Conservation (phyloP, 1,140 invertebrate genomes). For the Platyscapa corneri region DNA sequence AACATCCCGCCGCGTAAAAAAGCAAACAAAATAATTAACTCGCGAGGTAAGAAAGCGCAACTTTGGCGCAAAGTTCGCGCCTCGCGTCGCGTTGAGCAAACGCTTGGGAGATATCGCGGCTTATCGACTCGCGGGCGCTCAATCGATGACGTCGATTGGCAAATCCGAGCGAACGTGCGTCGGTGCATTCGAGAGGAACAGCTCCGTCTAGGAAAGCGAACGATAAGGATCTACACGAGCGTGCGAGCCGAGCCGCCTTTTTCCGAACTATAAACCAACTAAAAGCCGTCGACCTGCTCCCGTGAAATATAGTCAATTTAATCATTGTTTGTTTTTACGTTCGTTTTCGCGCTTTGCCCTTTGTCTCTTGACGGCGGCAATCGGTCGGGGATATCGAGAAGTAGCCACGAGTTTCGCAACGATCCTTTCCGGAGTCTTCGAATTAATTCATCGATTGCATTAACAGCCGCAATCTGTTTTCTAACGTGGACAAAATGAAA, state of each 20-base stretch:
- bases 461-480: neutral
- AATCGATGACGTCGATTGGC: neutral
- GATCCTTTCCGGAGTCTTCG: too few species aligned
- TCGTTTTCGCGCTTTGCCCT: too few species aligned
- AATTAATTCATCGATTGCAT: neutral
- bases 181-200: neutral
- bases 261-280: too few species aligned
- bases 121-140: too few species aligned
- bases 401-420: too few species aligned
- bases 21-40: neutral
- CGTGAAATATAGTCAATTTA: too few species aligned
- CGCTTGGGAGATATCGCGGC: neutral
- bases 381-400: too few species aligned
- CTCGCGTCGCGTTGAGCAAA: neutral
- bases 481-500: too few species aligned
- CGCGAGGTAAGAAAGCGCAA: neutral
- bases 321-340: too few species aligned
- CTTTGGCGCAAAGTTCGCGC: neutral
- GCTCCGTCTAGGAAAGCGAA: neutral
- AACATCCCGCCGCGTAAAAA: neutral
- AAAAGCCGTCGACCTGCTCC: too few species aligned
- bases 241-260: too few species aligned
- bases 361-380: too few species aligned
- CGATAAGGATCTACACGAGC: neutral
- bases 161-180: neutral